Conservation (phyloP, 1,140 invertebrate species). For the Gerris buenoi region DNA sequence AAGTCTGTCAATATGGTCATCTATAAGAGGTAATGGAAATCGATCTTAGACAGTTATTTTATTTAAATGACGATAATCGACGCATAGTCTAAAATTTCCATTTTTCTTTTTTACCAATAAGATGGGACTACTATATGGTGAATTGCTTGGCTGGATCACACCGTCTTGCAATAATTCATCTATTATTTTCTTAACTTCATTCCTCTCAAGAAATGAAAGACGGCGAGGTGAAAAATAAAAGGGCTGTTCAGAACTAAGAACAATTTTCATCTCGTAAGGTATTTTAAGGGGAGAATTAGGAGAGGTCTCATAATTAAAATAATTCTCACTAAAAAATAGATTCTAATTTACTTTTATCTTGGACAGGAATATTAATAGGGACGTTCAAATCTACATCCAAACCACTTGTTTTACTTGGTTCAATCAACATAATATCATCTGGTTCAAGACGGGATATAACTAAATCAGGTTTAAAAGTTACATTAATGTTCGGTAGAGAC, state of each 20-base stretch:
- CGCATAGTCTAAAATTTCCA: constrained; percentile 28
- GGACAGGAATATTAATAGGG: neutral
- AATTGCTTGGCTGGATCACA: neutral
- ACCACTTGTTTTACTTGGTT: too few relatives aligned
- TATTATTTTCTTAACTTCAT: neutral
- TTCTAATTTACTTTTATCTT: neutral
- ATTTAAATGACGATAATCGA: constrained; percentile 32
- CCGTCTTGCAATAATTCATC: neutral
- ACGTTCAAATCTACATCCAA: neutral
- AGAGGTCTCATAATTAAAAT: neutral
- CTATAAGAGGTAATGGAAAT: constrained; percentile 32
- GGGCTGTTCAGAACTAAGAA: neutral
- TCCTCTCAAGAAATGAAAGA: neutral
- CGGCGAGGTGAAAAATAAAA: neutral
- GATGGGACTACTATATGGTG: constrained; percentile 10
- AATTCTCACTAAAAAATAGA: neutral
- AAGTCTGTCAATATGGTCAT: constrained; percentile 27
- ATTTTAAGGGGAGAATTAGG: neutral
- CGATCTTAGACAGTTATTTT: constrained; percentile 23
- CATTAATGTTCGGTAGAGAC: neutral
- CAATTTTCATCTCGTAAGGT: constrained; percentile 6
- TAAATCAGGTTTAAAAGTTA: neutral
- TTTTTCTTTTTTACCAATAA: constrained; percentile 33
- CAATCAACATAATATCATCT: too few relatives aligned
- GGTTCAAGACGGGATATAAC: too few relatives aligned